phyloP scores from a whole-genome alignment of 2,113 vertebrate species.

The Halcyon senegalensis region DNA sequence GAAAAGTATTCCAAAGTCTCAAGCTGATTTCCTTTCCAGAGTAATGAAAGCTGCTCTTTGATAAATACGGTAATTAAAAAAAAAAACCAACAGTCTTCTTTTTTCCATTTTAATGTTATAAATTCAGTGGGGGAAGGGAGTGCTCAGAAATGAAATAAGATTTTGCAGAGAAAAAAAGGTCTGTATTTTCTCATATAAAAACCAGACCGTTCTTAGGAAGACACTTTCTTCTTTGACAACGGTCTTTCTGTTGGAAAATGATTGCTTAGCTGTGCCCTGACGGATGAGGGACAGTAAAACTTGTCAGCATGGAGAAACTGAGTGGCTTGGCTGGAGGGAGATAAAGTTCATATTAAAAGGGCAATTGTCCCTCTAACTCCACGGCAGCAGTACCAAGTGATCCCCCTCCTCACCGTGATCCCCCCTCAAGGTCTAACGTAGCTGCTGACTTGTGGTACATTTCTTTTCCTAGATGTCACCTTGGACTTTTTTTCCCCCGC shows the following conservation, averaged over 20 bases:
- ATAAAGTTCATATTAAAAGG: not conserved
- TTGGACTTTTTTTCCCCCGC: not conserved
- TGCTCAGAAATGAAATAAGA: not conserved
- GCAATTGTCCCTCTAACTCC: not conserved
- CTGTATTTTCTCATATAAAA: not conserved
- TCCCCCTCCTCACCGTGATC: not conserved
- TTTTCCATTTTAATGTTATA: not conserved
- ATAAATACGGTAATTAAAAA: not conserved
- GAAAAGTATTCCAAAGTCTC: not conserved
- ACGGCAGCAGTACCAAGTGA: accelerated
- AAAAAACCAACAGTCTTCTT: not conserved
- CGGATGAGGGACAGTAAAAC: not conserved
- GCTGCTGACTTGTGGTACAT: not conserved
- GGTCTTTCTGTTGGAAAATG: not conserved
- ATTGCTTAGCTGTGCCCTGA: not conserved
- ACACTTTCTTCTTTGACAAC: not conserved
- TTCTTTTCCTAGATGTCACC: slow-evolving; percentile 11
- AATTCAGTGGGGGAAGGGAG: not conserved
- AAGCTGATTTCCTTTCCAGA: not conserved
- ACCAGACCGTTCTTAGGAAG: not conserved
- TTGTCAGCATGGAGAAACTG: not conserved
- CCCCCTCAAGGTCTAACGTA: not conserved
- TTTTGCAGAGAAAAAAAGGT: not conserved
- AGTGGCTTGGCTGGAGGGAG: not conserved
- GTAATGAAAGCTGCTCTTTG: not conserved